Evolutionary conservation across 2,888 invertebrate species (phyloP), one percentile per base, ranked within the genome.

Genomic region (Anthrax anthrax): DNA sequence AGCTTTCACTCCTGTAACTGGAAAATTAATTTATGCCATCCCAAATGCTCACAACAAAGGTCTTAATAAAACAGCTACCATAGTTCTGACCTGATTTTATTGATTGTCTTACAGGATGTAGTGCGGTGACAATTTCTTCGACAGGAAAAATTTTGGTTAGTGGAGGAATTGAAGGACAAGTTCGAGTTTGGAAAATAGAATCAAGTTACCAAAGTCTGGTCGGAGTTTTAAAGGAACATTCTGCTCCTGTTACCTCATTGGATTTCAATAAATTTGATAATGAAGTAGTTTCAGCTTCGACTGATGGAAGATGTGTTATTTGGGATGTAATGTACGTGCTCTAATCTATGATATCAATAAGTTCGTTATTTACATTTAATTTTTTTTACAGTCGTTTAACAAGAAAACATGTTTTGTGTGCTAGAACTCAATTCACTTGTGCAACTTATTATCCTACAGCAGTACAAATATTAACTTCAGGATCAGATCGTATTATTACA

Each of bases 141-240:
- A 77, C 81, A 55, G 84, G 84, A 1, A 70, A 70, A 16, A 75
- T 77, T 19, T 73, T 95, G 44, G 77, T 94, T 41, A 90, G 87
- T 41, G 94, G 94, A 1, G 94, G 92, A 5, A 84, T 87, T 51
- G 91, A 92, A 61, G 94, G 92, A n/a, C 89, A 91, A 72, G 85
- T 88, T 6, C 74, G 88, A 16, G 71, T 88, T 2, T 90, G 89
- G 89, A 77, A 80, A 54, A 75, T 88, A 41, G 76, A 73, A 47
- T 78, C 81, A 0, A 70, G 73, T 48, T 70, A 73, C 10, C 85
- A 87, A 61, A 72, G 73, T 42, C 64, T 90, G 43, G 69, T 80
- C 55, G 80, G 78, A 40, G 80, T 85, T 10, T 69, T 95, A 51
- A 92, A 92, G 66, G 94, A 94, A 60, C 95, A 95, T 70, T 84